These are phyloP conservation scores for Halictus ligatus DNA, from an alignment of 2,888 invertebrate species.

Conservation along the genomic window DNA sequence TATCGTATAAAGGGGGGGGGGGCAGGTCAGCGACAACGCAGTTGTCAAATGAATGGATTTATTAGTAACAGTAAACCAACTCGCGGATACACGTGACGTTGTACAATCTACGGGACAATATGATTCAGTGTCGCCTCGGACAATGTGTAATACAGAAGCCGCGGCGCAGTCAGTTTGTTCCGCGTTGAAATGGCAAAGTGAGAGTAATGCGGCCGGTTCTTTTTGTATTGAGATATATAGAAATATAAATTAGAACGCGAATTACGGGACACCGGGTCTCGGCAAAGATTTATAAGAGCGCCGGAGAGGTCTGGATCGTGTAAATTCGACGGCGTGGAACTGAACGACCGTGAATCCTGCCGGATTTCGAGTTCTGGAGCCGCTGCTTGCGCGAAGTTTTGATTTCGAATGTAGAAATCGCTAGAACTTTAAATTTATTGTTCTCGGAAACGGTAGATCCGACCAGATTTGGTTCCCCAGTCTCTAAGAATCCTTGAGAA, in stretches of 20 bases:
- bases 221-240: background rate
- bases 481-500: no score
- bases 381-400: background rate
- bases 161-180: constrained; percentile 34
- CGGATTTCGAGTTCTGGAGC: background rate
- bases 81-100: constrained; percentile 48
- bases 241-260: constrained; percentile 2
- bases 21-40: constrained; percentile 9
- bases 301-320: background rate
- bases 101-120: constrained; percentile 27
- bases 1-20: background rate
- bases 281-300: background rate
- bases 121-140: constrained; percentile 15
- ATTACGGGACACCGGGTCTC: background rate
- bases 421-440: no score
- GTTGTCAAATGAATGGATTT: constrained; percentile 58
- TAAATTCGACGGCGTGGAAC: background rate
- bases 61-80: constrained; percentile 54
- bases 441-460: no score
- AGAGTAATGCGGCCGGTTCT: constrained; percentile 6
- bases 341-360: background rate
- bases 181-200: constrained; percentile 21
- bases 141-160: constrained; percentile 21
- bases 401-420: background rate
- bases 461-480: no score